These are phyloP conservation scores for Lagopus muta DNA, from an alignment of 2,113 vertebrate species.

Conservation along the genomic window DNA sequence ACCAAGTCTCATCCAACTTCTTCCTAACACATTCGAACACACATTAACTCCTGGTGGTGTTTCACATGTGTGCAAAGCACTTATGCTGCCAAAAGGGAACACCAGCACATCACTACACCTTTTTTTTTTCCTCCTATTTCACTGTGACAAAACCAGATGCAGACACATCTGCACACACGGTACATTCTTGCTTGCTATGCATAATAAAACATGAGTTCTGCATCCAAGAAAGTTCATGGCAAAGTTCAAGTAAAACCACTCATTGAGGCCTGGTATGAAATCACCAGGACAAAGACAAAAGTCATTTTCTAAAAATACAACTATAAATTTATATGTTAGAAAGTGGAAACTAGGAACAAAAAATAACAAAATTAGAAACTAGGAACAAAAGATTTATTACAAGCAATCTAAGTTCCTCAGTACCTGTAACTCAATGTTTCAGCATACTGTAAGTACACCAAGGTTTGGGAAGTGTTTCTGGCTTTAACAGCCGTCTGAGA, in stretches of 20 bases:
- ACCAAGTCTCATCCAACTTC: background rate
- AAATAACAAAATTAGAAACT: background rate
- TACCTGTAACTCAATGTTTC: background rate
- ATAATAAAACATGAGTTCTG: background rate
- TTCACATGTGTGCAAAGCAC: background rate
- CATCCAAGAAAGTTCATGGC: background rate
- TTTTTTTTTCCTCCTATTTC: background rate
- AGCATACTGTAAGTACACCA: background rate
- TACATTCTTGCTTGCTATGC: background rate
- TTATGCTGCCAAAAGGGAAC: background rate
- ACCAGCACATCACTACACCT: fast-evolving
- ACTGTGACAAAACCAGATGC: background rate
- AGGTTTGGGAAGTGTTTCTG: background rate
- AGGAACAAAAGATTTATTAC: background rate
- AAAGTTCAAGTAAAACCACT: background rate
- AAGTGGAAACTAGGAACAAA: background rate
- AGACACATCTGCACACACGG: background rate
- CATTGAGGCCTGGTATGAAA: background rate
- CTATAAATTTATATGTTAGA: background rate
- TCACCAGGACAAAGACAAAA: background rate
- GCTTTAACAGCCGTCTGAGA: background rate
- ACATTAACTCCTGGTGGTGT: background rate
- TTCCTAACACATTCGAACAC: background rate
- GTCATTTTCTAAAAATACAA: background rate
- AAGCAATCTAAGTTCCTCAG: background rate